These are phyloP conservation scores for Lasioglossum pauxillum DNA, from an alignment of 2,888 invertebrate genomes.

Conservation along the genomic window DNA sequence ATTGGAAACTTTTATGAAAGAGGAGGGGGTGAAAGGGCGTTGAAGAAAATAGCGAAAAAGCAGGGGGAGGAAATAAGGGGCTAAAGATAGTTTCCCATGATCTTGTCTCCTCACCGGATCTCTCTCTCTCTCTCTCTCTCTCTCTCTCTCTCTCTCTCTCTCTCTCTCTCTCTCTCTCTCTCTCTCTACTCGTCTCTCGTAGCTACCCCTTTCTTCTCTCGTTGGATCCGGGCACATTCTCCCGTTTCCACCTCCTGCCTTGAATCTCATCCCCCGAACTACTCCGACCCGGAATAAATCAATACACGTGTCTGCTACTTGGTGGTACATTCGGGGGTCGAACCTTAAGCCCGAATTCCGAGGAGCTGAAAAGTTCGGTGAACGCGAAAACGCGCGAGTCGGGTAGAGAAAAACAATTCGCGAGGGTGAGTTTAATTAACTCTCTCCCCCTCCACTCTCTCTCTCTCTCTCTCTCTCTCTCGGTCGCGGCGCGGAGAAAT, in stretches of 20 bases:
- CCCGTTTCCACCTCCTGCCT: conserved; percentile 45
- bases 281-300: conserved; percentile 82
- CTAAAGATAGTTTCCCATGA: conserved; percentile 66
- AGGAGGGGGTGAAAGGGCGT: too few species aligned
- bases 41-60: neutral
- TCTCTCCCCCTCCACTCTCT: neutral
- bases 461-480: too few species aligned
- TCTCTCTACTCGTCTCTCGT: conserved; percentile 18
- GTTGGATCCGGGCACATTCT: conserved; percentile 39
- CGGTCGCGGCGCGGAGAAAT: conserved; percentile 6
- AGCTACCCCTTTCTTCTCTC: conserved; percentile 32
- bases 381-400: neutral
- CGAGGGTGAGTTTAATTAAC: conserved; percentile 35
- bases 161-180: neutral
- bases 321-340: conserved; percentile 68
- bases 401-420: neutral
- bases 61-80: neutral
- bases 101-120: conserved; percentile 54
- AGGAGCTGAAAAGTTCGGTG: conserved; percentile 44
- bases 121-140: neutral
- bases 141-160: neutral
- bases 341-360: conserved; percentile 74
- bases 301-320: conserved; percentile 84
- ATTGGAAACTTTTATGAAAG: neutral
- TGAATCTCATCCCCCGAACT: conserved; percentile 55